Conservation (phyloP, 2,888 invertebrate genomes). For the Amiota mariae region DNA sequence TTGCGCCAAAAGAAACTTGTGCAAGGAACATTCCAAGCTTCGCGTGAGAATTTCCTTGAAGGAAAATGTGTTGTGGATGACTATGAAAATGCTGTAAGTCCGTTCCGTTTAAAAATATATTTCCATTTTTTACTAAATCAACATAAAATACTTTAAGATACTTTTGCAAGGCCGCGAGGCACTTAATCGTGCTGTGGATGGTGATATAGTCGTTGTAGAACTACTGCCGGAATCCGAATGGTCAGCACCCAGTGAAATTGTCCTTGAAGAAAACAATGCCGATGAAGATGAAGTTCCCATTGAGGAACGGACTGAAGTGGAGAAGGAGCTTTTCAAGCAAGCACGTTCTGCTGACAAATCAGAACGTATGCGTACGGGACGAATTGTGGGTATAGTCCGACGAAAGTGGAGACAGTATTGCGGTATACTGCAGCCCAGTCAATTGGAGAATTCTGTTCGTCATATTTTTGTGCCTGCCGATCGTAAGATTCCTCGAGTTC, state of each 20-base stretch:
- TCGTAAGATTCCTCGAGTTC: slow-evolving; percentile 91
- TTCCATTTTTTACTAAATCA: not conserved
- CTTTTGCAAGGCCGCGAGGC: slow-evolving; percentile 88
- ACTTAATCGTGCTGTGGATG: slow-evolving; percentile 95
- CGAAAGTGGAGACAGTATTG: slow-evolving; percentile 99
- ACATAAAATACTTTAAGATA: slow-evolving; percentile 73
- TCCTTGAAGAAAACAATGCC: slow-evolving; percentile 81
- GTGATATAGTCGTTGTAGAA: slow-evolving; percentile 93
- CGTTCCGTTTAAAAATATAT: not conserved
- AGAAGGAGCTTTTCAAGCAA: slow-evolving; percentile 74
- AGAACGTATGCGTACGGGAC: slow-evolving; percentile 80
- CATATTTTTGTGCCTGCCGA: slow-evolving; percentile 97
- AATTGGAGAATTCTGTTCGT: slow-evolving; percentile 80
- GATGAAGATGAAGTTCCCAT: slow-evolving; percentile 78
- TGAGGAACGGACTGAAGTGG: slow-evolving; percentile 67
- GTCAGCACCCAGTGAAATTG: slow-evolving; percentile 90
- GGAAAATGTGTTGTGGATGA: slow-evolving; percentile 88
- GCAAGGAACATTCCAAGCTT: slow-evolving; percentile 89
- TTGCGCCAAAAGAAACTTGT: slow-evolving; percentile 83
- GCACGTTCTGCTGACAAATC: slow-evolving; percentile 54
- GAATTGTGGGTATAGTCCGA: slow-evolving; percentile 94
- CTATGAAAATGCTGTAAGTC: slow-evolving; percentile 84
- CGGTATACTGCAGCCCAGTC: slow-evolving; percentile 90
- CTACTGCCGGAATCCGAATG: slow-evolving; percentile 91
- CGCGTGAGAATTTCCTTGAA: slow-evolving; percentile 95